phyloP scores from a whole-genome alignment of 2,888 invertebrate genomes.

The Coremacera marginata region DNA sequence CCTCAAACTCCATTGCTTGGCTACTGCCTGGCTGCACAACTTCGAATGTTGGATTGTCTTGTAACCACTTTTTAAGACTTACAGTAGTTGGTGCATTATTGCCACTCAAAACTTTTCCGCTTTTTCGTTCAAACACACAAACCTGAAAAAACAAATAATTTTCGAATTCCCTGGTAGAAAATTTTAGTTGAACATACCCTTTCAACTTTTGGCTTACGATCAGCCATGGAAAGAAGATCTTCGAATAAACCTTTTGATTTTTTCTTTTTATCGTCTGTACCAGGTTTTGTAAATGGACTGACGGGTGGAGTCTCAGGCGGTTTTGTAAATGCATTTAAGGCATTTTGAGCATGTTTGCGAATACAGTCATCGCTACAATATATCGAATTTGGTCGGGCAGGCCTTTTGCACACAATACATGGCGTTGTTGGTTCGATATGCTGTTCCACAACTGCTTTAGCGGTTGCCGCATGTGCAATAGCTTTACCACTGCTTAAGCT shows the following conservation, averaged over 20 bases:
- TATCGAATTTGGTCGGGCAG: conserved; percentile 82
- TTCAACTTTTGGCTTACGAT: conserved; percentile 64
- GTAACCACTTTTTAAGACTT: conserved; percentile 85
- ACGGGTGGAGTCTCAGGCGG: conserved; percentile 48
- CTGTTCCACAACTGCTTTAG: conserved; percentile 3
- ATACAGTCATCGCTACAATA: conserved; percentile 93
- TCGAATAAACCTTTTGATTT: conserved; percentile 67
- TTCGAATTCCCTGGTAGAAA: not conserved
- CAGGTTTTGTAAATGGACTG: conserved; percentile 42
- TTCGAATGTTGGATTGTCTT: conserved; percentile 89
- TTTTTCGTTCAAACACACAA: conserved; percentile 86
- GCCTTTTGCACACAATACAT: conserved; percentile 84
- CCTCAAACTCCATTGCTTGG: conserved; percentile 67
- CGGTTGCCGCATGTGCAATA: not conserved
- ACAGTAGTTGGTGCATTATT: conserved; percentile 85
- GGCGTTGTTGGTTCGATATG: conserved; percentile 35
- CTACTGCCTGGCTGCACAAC: conserved; percentile 79
- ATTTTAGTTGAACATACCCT: conserved; percentile 55
- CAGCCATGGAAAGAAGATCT: conserved; percentile 63
- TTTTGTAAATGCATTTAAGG: conserved; percentile 62
- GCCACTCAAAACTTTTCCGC: conserved; percentile 81
- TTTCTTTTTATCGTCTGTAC: conserved; percentile 60
- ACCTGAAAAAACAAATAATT: conserved; percentile 65
- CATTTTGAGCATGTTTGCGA: conserved; percentile 84
- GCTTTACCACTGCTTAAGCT: not conserved